Evolutionary conservation across 1,140 invertebrate species (phyloP), one percentile per base, ranked within the genome.

Genomic region (Riptortus pedestris): DNA sequence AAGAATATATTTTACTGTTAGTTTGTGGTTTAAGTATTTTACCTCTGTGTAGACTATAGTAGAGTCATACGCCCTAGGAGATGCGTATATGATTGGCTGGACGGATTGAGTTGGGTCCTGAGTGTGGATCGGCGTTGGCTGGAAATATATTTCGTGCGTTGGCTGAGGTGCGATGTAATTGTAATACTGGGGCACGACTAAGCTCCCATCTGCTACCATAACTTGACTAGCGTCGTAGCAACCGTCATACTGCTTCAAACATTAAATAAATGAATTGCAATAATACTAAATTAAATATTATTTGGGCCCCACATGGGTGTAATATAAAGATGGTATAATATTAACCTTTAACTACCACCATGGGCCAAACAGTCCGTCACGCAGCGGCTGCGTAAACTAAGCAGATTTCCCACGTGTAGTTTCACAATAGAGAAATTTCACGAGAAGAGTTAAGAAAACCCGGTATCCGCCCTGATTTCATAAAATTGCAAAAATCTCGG

Each of bases 211-310:
- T 4, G 18, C 2, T 3, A 55, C 51, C 51, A 55, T 55, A 9
- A 55, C 51, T 24, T 55, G 51, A 2, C 20, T 9, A 4, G 9
- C 45, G 16, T 55, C 51, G 14, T 55, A 55, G n/a, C 51, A 55
- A 7, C 51, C 51, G 16, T 55, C 51, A 55, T 55, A 55, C 24
- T 55, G 51, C 24, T 55, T 4, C 2, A 55, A 55, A 55, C 3
- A 38, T 38, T 38, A 5, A 38, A 38, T 7, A 7, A 38, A 38
- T 38, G 31, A 38, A 14, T n/a, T n/a, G n/a, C n/a, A n/a, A n/a
- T n/a, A n/a, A n/a, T n/a, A n/a, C n/a, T n/a, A n/a, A n/a, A n/a
- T n/a, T n/a, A n/a, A n/a, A n/a, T n/a, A n/a, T n/a, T n/a, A n/a
- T n/a, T n/a, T n/a, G n/a, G n/a, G n/a, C n/a, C n/a, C n/a, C n/a